Evolutionary conservation across 2,888 invertebrate species (phyloP).

Genomic region (Xylota segnis): DNA sequence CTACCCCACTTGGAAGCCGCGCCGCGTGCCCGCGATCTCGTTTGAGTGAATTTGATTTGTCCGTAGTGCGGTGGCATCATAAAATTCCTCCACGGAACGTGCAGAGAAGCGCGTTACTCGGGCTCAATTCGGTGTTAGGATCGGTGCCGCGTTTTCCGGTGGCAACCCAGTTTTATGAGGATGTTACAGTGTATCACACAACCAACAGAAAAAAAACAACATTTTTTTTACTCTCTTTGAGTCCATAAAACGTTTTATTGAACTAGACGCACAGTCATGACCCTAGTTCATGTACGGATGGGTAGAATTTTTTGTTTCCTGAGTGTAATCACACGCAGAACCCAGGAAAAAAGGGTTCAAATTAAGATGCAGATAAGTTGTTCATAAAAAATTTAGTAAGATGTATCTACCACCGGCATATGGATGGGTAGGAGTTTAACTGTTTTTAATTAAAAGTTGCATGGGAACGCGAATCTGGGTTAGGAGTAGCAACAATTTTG

Average conservation of each 20-base stretch:
- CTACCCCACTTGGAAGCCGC: background rate
- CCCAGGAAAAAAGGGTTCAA: constrained; percentile 25
- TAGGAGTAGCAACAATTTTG: background rate
- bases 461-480: background rate
- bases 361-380: constrained; percentile 44
- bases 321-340: background rate
- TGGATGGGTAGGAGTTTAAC: constrained; percentile 20
- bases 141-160: background rate
- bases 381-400: constrained; percentile 28
- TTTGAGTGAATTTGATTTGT: constrained; percentile 48
- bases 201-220: background rate
- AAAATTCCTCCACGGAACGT: constrained; percentile 29
- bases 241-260: constrained; percentile 37
- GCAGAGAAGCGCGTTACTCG: background rate
- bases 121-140: constrained; percentile 8
- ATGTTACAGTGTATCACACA: background rate
- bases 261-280: constrained; percentile 9
- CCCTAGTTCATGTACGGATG: background rate
- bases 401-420: background rate
- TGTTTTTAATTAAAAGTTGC: constrained; percentile 40
- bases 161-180: constrained; percentile 17
- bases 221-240: background rate
- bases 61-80: constrained; percentile 2
- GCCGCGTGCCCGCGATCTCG: background rate
- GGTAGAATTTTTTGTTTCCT: background rate